Percentiles rank a stretch among this genome's conserved stretches.
Evolutionary conservation across 2,888 invertebrate species (phyloP).

Genomic region (Harpalus rufipes): DNA sequence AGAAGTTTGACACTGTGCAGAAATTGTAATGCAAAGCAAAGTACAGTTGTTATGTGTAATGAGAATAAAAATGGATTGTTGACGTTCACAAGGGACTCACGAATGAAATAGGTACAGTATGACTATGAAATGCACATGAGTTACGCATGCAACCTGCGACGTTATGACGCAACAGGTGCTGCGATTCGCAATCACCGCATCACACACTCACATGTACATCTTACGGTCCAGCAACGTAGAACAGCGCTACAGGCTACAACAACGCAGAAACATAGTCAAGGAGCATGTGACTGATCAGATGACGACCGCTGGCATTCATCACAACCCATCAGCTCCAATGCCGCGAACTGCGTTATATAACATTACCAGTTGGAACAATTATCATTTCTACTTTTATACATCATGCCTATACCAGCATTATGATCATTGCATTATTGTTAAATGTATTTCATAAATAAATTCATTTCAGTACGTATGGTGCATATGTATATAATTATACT

Average conservation of each 20-base stretch:
- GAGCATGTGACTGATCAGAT: slow-evolving; percentile 62
- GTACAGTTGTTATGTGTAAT: slow-evolving; percentile 25
- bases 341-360: slow-evolving; percentile 23
- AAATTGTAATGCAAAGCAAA: slow-evolving; percentile 81
- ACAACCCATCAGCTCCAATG: slow-evolving; percentile 26
- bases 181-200: slow-evolving; percentile 10
- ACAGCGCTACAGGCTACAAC: slow-evolving; percentile 11
- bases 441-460: slow-evolving; percentile 40
- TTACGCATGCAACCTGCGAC: slow-evolving; percentile 13
- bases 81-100: slow-evolving; percentile 34
- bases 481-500: slow-evolving; percentile 49
- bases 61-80: slow-evolving; percentile 20
- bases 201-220: slow-evolving; percentile 27
- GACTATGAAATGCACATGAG: slow-evolving; percentile 21
- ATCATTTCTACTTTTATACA: slow-evolving; percentile 45
- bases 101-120: slow-evolving; percentile 42
- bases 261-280: not conserved
- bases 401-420: slow-evolving; percentile 10
- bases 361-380: slow-evolving; percentile 36
- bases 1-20: slow-evolving; percentile 96
- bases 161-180: slow-evolving; percentile 49
- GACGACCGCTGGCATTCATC: slow-evolving; percentile 45
- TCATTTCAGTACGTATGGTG: slow-evolving; percentile 56
- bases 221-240: slow-evolving; percentile 39
- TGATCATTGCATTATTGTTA: slow-evolving; percentile 37